Conservation (phyloP, 2,113 vertebrate genomes). For the Turdus rufiventris region DNA sequence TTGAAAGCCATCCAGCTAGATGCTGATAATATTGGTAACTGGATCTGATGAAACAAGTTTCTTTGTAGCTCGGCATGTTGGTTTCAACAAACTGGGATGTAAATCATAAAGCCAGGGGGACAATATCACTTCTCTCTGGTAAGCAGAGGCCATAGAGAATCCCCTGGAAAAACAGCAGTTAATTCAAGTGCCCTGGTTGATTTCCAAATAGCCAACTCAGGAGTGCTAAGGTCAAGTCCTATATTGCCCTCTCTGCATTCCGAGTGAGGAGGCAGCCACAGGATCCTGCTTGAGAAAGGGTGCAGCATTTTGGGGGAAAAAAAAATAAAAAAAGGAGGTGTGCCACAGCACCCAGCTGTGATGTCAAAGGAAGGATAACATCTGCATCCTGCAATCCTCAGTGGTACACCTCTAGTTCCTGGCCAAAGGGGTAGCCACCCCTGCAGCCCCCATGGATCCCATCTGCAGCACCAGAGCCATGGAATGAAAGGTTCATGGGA, state of each 20-base stretch:
- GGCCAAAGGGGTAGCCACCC: not conserved
- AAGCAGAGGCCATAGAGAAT: not conserved
- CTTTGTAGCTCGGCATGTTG: not conserved
- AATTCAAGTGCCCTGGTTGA: not conserved
- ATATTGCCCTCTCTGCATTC: not conserved
- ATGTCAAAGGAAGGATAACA: not conserved
- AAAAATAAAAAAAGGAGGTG: fast-evolving
- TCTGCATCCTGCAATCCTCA: not conserved
- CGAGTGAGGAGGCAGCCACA: not conserved
- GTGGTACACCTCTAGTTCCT: not conserved
- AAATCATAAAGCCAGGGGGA: not conserved
- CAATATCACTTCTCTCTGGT: fast-evolving
- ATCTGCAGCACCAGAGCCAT: not conserved
- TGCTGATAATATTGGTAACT: not conserved
- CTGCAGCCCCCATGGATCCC: not conserved
- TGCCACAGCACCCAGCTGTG: fast-evolving
- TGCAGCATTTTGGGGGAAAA: not conserved
- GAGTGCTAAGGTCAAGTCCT: not conserved
- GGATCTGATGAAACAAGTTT: not conserved
- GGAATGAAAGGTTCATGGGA: not conserved
- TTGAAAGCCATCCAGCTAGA: not conserved
- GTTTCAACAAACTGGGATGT: not conserved
- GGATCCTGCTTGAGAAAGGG: not conserved
- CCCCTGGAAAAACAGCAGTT: not conserved
- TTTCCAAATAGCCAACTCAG: not conserved